Base-by-base conservation (phyloP, 2,888 invertebrate species). In the Pheosia gnoma region DNA sequence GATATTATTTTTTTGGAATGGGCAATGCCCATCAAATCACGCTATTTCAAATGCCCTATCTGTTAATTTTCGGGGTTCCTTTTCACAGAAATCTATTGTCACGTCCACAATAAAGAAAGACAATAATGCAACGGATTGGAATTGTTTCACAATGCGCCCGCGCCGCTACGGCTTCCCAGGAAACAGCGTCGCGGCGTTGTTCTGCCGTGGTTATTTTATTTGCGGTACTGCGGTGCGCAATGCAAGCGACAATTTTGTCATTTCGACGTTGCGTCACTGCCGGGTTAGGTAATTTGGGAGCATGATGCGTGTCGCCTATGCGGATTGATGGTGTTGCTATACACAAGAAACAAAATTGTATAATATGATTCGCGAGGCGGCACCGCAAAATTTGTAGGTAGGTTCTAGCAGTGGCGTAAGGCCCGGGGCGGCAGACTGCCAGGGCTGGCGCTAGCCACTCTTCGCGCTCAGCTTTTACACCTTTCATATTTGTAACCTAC, bases 281-380 rank as follows among this genome's bases (percentile, higher is more conserved):
- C 67, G 66, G 72, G 80, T 72, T 77, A 73, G 77, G 80, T 85
- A 90, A 91, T 90, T 91, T 89, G 91, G 86, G 78, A 68, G 84
- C 90, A 87, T 75, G 67, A 80, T 86, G 89, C 91, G 91, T 92
- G 86, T 90, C 92, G 90, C 89, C 89, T 72, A 25, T 25, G 68
- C 72, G 72, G 59, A 54, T 47, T 47, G 45, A 41, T 64, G 64
- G 58, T 59, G 67, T 67, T 36, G 45, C 57, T 25, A 36, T 39
- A 13, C 61, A 65, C 59, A 65, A 59, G 62, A 65, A 62, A 68
- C 60, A 65, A 53, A 53, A 53, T 37, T 53, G 36, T 47, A 43
- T 43, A n/a, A 47, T 47, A n/a, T 47, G 47, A 47, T n/a, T 47
- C n/a, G 47, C 9, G 3, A 43, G 43, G 9, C 43, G 4, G 1